These are phyloP conservation scores for Sycophila sp. DNA, from an alignment of 1,140 invertebrate genomes.

Conservation along the genomic window DNA sequence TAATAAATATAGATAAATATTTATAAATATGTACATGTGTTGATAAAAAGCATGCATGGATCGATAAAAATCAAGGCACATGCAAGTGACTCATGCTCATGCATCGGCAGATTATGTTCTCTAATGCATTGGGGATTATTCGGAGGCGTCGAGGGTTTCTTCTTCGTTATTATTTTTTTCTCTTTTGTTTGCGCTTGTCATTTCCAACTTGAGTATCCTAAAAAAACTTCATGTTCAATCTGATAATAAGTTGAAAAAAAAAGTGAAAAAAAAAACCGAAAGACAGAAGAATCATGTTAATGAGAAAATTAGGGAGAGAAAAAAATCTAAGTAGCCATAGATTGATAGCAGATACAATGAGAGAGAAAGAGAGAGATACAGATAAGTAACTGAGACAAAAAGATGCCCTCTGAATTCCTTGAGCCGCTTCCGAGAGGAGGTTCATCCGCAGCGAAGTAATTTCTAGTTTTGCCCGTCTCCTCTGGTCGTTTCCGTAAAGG, in stretches of 20 bases:
- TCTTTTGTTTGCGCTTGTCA: background rate
- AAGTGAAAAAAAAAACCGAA: constrained; percentile 23
- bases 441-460: too few relatives aligned
- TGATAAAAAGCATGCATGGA: constrained; percentile 53
- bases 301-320: background rate
- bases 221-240: constrained; percentile 9
- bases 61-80: constrained; percentile 46
- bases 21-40: constrained; percentile 35
- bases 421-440: too few relatives aligned
- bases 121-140: constrained; percentile 29
- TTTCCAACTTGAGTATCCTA: background rate
- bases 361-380: constrained; percentile 31
- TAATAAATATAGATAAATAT: constrained; percentile 39
- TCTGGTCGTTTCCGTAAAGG: too few relatives aligned
- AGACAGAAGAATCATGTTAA: too few relatives aligned
- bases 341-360: constrained; percentile 30
- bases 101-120: constrained; percentile 42
- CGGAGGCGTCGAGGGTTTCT: constrained; percentile 2
- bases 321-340: constrained; percentile 27
- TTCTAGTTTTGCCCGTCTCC: too few relatives aligned
- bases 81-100: constrained; percentile 54
- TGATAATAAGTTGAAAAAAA: constrained; percentile 14
- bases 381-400: background rate
- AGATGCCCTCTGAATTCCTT: too few relatives aligned
- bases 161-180: constrained; percentile 38